Conservation (phyloP, 2,113 vertebrate genomes). For the Ranitomeya imitator region DNA sequence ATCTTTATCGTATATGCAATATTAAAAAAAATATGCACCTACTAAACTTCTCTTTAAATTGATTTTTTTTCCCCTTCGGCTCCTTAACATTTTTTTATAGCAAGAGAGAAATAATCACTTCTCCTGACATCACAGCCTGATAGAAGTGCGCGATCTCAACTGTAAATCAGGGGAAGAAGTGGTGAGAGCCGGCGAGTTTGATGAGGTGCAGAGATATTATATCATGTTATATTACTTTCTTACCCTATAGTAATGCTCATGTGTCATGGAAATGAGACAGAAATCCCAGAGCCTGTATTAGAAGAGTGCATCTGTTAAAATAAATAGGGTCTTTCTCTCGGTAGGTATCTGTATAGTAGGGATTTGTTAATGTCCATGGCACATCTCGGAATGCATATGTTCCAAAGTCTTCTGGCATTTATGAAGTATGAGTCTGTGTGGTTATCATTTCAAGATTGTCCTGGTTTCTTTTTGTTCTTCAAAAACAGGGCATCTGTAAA, state of each 20-base stretch:
- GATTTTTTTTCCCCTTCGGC: slow-evolving; percentile 71
- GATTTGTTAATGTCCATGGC: slow-evolving; percentile 53
- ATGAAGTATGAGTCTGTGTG: slow-evolving; percentile 26
- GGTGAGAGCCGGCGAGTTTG: slow-evolving; percentile 72
- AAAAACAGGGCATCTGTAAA: slow-evolving; percentile 5
- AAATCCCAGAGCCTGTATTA: slow-evolving; percentile 58
- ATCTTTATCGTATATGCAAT: slow-evolving; percentile 29
- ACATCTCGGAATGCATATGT: slow-evolving; percentile 44
- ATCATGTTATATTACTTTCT: slow-evolving; percentile 74
- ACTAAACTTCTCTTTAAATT: slow-evolving; percentile 73
- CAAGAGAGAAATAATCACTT: slow-evolving; percentile 73
- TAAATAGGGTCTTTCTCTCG: slow-evolving; percentile 55
- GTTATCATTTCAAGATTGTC: slow-evolving; percentile 34
- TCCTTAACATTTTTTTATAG: slow-evolving; percentile 73
- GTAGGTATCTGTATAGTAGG: slow-evolving; percentile 52
- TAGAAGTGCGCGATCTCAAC: slow-evolving; percentile 71
- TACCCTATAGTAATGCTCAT: slow-evolving; percentile 73
- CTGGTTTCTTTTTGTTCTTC: slow-evolving; percentile 29
- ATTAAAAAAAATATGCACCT: slow-evolving; percentile 51
- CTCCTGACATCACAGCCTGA: slow-evolving; percentile 68
- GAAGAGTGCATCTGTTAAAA: slow-evolving; percentile 58
- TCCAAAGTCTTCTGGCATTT: slow-evolving; percentile 27
- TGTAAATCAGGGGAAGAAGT: slow-evolving; percentile 74
- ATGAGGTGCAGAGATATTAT: slow-evolving; percentile 74
- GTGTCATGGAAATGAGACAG: slow-evolving; percentile 71